phyloP scores from a whole-genome alignment of 2,888 invertebrate species.

The Andrena praecox region DNA sequence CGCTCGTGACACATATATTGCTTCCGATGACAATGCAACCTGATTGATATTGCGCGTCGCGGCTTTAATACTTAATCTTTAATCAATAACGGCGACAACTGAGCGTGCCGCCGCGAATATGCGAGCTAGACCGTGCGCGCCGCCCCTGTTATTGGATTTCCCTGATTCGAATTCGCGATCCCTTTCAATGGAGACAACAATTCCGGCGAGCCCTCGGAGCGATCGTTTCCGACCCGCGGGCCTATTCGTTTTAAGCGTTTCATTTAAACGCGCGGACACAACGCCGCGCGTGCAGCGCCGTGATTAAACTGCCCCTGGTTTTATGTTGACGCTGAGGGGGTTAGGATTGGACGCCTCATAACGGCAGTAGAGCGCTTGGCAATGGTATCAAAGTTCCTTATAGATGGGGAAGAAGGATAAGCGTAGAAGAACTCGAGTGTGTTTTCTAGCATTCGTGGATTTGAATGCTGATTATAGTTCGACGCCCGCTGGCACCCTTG shows the following conservation, averaged over 20 bases:
- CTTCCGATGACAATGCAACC: slow-evolving; percentile 57
- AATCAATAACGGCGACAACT: slow-evolving; percentile 58
- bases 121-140: background rate
- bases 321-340: background rate
- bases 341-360: background rate
- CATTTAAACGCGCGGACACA: slow-evolving; percentile 40
- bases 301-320: slow-evolving; percentile 21
- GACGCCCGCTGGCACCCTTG: background rate
- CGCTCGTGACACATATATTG: slow-evolving; percentile 64
- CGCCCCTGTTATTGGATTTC: slow-evolving; percentile 54
- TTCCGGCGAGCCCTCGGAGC: slow-evolving; percentile 8
- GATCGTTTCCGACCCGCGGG: slow-evolving; percentile 33
- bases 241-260: slow-evolving; percentile 54
- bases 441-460: background rate
- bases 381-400: too few species aligned
- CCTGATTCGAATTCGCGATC: slow-evolving; percentile 53
- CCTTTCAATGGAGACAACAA: slow-evolving; percentile 54
- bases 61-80: slow-evolving; percentile 67
- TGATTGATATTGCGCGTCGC: slow-evolving; percentile 66
- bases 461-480: background rate
- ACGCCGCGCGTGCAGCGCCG: slow-evolving; percentile 1
- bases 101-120: slow-evolving; percentile 17
- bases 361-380: background rate
- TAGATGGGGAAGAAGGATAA: too few species aligned
- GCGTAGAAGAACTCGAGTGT: too few species aligned